Conservation (phyloP, 1,140 invertebrate genomes). For the Potamilus streckersoni region DNA sequence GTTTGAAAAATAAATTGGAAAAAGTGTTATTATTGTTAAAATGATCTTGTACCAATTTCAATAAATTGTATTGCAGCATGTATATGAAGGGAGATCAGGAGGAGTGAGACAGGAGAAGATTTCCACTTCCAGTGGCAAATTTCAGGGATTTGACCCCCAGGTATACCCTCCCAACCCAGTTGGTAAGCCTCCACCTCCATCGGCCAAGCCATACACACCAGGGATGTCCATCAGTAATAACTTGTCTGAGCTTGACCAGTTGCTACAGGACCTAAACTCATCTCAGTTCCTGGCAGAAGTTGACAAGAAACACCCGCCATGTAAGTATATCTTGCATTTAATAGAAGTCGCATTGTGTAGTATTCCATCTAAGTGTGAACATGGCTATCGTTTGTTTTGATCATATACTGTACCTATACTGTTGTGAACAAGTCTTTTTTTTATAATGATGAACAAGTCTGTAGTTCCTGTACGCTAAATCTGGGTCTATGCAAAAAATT, state of each 20-base stretch:
- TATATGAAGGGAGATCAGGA: slow-evolving; percentile 53
- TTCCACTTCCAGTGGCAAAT: slow-evolving; percentile 62
- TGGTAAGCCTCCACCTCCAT: slow-evolving; percentile 17
- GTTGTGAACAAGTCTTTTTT: too few species aligned
- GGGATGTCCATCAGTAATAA: slow-evolving; percentile 79
- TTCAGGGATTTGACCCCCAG: slow-evolving; percentile 43
- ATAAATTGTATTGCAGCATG: slow-evolving; percentile 39
- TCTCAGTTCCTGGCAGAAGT: slow-evolving; percentile 77
- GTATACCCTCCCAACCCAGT: not conserved
- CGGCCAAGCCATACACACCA: slow-evolving; percentile 16
- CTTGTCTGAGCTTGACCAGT: slow-evolving; percentile 89
- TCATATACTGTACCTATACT: too few species aligned
- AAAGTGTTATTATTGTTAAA: not conserved
- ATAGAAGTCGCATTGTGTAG: too few species aligned
- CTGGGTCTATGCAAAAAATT: too few species aligned
- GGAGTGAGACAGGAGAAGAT: slow-evolving; percentile 71
- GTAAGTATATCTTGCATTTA: too few species aligned
- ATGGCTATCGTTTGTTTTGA: too few species aligned
- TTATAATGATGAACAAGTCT: too few species aligned
- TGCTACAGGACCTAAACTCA: slow-evolving; percentile 90
- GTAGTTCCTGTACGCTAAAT: too few species aligned
- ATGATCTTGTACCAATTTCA: not conserved
- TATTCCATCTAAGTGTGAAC: too few species aligned
- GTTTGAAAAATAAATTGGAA: too few species aligned
- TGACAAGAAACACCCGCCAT: slow-evolving; percentile 55